Percentiles rank a stretch among this genome's conserved stretches.
Conservation (phyloP, 2,113 vertebrate genomes). For the Shinisaurus crocodilurus region DNA sequence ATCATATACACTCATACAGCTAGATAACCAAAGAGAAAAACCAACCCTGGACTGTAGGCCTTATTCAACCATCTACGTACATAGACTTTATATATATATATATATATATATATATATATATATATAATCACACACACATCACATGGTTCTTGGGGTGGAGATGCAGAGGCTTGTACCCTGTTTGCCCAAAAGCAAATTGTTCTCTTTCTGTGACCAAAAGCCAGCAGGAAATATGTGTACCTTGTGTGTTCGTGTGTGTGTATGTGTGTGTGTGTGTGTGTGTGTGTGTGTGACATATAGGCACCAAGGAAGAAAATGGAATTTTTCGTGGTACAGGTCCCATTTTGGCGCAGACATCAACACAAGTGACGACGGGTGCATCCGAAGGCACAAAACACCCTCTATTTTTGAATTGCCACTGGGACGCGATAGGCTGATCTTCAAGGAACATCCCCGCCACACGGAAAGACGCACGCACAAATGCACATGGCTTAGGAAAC, state of each 20-base stretch:
- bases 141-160: neutral
- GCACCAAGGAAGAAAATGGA: fast-evolving
- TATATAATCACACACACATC: too few species aligned
- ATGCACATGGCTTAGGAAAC: neutral
- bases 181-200: neutral
- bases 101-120: too few species aligned
- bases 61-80: fast-evolving
- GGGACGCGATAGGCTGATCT: neutral
- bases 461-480: neutral
- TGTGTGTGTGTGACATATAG: fast-evolving
- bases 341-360: neutral
- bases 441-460: neutral
- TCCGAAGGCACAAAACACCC: neutral
- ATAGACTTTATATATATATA: too few species aligned
- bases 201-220: neutral
- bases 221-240: neutral
- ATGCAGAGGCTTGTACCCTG: neutral
- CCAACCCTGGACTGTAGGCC: slow-evolving; percentile 76
- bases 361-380: fast-evolving
- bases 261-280: too few species aligned
- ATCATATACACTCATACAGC: slow-evolving; percentile 98
- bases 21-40: slow-evolving; percentile 99
- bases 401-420: neutral
- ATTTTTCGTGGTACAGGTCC: neutral
- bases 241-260: too few species aligned